Base-by-base conservation (phyloP, 1,140 invertebrate genomes). In the Diorhabda elongata region DNA sequence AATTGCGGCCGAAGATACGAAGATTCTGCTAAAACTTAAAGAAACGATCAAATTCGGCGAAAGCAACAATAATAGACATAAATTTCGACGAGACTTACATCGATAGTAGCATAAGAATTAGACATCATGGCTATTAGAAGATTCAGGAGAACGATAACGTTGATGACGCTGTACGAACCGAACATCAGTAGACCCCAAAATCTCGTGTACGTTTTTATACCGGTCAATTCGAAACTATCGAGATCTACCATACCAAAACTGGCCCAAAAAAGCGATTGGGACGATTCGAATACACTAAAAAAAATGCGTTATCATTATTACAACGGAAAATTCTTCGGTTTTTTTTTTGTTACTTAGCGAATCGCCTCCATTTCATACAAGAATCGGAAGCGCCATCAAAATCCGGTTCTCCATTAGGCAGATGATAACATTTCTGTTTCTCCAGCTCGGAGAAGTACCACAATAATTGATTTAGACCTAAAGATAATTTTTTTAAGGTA, bases 121-220 rank as follows among this genome's bases (percentile, higher is more conserved):
- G 91, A 93, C 91, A 95, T 94, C 92, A 95, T 95, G 68, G 92
- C 93, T 73, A 95, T 95, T 58, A 95, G 87, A 67, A 95, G 87
- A 81, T 95, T 94, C 68, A 94, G 81, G 11, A 95, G 83, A 11
- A 95, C 92, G 75, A 94, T 92, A 69, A 94, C 89, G 75, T 93
- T 93, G 79, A 94, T 94, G 61, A 92, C 90, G 64, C 90, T 91
- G 80, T 92, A 93, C 2, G 89, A 89, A 42, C 91, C 91, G 73
- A 92, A 92, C 90, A 92, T 92, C 64, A 93, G 82, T 67, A 93
- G 81, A 43, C 90, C 90, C 91, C 91, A 92, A 78, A 92, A 92
- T 65, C 90, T 81, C 2, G 91, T 93, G 76, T 92, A 92, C 0
- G 87, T 86, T 78, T 92, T 91, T 69, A 92, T 91, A 52, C 91